These are phyloP conservation scores for Apocheima hispidaria DNA, from an alignment of 2,888 invertebrate genomes.

Conservation along the genomic window DNA sequence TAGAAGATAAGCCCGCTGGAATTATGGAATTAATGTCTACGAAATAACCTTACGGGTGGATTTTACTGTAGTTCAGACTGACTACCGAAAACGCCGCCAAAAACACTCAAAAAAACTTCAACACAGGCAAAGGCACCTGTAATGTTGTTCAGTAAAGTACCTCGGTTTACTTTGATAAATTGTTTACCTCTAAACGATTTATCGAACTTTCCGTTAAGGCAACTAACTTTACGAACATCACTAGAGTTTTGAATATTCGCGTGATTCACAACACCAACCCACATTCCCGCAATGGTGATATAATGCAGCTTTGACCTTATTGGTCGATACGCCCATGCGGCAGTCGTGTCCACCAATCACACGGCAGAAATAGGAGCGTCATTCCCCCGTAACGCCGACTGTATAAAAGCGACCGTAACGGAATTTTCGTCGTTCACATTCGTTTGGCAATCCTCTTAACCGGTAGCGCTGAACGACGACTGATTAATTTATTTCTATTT, in stretches of 20 bases:
- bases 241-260: constrained; percentile 49
- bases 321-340: constrained; percentile 80
- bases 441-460: constrained; percentile 90
- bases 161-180: too few species aligned
- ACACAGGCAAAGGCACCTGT: too few species aligned
- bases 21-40: too few species aligned
- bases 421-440: constrained; percentile 81
- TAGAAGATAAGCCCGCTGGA: too few species aligned
- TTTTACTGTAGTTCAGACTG: too few species aligned
- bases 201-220: constrained; percentile 31
- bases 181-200: background rate
- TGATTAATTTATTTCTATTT: constrained; percentile 80
- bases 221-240: constrained; percentile 39
- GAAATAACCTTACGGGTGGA: too few species aligned
- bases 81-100: too few species aligned
- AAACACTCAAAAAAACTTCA: too few species aligned
- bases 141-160: too few species aligned
- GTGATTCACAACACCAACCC: constrained; percentile 77
- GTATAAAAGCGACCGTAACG: constrained; percentile 86
- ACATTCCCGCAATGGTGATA: constrained; percentile 83
- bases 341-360: constrained; percentile 79
- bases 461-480: constrained; percentile 87
- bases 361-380: constrained; percentile 73
- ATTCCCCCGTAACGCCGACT: constrained; percentile 73
- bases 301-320: constrained; percentile 77